Evolutionary conservation across 1,140 invertebrate species (phyloP).

Genomic region (Caerostris extrusa): DNA sequence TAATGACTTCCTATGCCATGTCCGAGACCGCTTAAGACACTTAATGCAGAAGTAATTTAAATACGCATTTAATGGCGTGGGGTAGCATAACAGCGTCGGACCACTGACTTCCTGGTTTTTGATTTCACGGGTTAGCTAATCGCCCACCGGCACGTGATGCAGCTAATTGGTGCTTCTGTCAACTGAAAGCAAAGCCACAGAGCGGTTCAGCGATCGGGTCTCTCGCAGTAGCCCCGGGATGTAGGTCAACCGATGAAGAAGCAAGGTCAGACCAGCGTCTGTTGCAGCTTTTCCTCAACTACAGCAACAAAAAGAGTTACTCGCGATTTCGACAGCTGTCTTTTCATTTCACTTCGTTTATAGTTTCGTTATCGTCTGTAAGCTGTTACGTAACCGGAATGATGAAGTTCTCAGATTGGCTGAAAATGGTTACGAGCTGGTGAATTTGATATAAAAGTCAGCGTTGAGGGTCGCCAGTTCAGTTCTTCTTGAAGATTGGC

Average conservation of each 20-base stretch:
- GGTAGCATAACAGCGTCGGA: neutral
- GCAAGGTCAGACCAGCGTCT: conserved; percentile 48
- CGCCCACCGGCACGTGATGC: conserved; percentile 1
- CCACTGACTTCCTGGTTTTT: conserved; percentile 19
- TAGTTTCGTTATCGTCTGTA: neutral
- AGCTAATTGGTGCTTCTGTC: neutral
- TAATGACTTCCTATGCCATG: conserved; percentile 5
- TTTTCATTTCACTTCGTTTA: neutral
- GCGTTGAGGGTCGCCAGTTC: neutral
- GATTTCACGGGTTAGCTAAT: conserved; percentile 26
- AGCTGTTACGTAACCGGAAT: neutral
- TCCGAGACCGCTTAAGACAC: neutral
- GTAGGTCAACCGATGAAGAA: conserved; percentile 67
- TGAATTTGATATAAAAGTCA: neutral
- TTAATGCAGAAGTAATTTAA: neutral
- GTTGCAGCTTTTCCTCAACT: neutral
- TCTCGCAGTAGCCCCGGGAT: conserved; percentile 27
- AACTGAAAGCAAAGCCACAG: conserved; percentile 42
- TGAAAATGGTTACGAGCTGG: neutral
- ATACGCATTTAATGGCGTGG: neutral
- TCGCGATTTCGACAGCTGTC: conserved; percentile 10
- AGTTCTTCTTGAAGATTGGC: too few relatives aligned
- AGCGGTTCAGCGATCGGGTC: conserved; percentile 24
- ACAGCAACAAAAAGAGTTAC: conserved; percentile 8
- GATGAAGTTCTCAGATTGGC: neutral